Evolutionary conservation across 2,113 vertebrate species (phyloP).

Genomic region (Melanerpes formicivorus): DNA sequence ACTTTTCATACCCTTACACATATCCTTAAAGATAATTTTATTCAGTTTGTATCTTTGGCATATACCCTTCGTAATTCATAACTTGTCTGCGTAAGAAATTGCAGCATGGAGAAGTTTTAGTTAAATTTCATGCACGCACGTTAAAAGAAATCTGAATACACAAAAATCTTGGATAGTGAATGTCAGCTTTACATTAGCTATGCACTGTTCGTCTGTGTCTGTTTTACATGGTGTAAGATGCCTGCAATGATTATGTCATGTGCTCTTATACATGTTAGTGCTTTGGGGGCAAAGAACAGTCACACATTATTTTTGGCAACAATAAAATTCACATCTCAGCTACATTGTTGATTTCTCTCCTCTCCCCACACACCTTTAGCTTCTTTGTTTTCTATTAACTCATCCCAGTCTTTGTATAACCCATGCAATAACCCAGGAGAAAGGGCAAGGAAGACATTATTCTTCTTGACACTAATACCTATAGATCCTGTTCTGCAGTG

Average conservation of each 20-base stretch:
- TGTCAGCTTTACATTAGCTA: neutral
- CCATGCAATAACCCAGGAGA: conserved; percentile 69
- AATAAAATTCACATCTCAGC: conserved; percentile 17
- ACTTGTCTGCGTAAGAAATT: neutral
- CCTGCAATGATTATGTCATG: neutral
- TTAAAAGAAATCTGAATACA: neutral
- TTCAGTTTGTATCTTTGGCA: neutral
- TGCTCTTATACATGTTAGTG: neutral
- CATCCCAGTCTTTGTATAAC: conserved; percentile 63
- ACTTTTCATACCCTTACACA: neutral
- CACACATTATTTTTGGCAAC: neutral
- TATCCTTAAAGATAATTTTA: neutral
- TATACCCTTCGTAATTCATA: neutral
- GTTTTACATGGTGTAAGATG: neutral
- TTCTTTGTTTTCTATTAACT: conserved; percentile 75
- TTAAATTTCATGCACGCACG: neutral
- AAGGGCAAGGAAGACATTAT: conserved; percentile 74
- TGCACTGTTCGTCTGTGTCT: neutral
- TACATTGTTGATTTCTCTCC: neutral
- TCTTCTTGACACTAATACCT: conserved; percentile 78
- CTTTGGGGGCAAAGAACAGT: conserved; percentile 25
- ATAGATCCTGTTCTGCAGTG: conserved; percentile 58
- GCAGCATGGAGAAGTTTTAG: neutral
- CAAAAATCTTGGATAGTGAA: neutral
- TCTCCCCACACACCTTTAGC: conserved; percentile 12